These are phyloP conservation scores for Sebastolobus altivelis DNA, from an alignment of 2,797 vertebrate species.

Conservation along the genomic window DNA sequence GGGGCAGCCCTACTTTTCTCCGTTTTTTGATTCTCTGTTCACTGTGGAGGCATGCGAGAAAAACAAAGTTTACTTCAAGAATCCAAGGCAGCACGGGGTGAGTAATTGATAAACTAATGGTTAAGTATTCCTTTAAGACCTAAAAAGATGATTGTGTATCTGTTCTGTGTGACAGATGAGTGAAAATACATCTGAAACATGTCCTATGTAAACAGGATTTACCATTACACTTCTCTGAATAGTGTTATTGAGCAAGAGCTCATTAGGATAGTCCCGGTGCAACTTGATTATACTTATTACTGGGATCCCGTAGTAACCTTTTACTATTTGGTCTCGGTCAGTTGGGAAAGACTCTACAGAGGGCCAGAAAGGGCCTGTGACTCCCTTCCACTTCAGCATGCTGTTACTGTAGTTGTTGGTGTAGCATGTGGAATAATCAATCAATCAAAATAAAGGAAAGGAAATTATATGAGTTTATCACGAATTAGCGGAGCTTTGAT, in stretches of 20 bases:
- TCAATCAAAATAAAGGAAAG: background rate
- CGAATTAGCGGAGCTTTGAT: too few species aligned
- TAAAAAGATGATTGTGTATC: background rate
- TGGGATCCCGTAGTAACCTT: background rate
- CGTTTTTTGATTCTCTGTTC: too few species aligned
- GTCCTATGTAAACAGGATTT: background rate
- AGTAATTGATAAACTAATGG: too few species aligned
- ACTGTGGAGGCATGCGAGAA: too few species aligned
- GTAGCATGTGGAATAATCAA: constrained; percentile 30
- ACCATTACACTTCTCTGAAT: background rate
- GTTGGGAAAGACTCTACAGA: constrained; percentile 5
- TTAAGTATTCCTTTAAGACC: too few species aligned
- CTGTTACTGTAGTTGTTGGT: constrained; percentile 31
- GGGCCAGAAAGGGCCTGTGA: constrained; percentile 2
- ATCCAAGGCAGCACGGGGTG: too few species aligned
- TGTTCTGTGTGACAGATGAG: background rate
- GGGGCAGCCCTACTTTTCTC: too few species aligned
- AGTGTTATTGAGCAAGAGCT: constrained; percentile 2
- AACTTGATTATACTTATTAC: constrained; percentile 12
- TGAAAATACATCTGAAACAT: background rate
- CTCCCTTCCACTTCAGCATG: constrained; percentile 7
- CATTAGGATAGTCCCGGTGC: background rate
- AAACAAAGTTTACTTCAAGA: too few species aligned
- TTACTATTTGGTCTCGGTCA: constrained; percentile 7
- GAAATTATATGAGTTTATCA: too few species aligned